phyloP scores from a whole-genome alignment of 2,113 vertebrate species.

The Misgurnus anguillicaudatus region DNA sequence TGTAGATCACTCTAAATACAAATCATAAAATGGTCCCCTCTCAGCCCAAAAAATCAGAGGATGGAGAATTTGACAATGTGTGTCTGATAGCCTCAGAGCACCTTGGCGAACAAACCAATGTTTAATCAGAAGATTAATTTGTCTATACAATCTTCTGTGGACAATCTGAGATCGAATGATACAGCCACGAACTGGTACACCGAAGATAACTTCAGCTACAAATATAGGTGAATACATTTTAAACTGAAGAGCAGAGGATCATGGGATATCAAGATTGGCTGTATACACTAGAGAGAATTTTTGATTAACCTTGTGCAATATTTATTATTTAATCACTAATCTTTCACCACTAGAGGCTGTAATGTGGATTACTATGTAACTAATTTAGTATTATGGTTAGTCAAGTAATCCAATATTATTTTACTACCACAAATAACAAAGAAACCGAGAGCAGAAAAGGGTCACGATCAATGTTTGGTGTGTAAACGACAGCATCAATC shows the following conservation, averaged over 20 bases:
- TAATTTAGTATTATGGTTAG: conserved; percentile 41
- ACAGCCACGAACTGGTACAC: conserved; percentile 63
- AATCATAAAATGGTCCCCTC: conserved; percentile 66
- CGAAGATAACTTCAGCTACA: conserved; percentile 53
- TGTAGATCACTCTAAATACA: conserved; percentile 66
- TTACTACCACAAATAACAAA: conserved; percentile 53
- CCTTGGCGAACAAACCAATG: conserved; percentile 67
- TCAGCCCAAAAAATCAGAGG: conserved; percentile 69
- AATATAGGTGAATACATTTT: conserved; percentile 60
- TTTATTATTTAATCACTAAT: conserved; percentile 44
- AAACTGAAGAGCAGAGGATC: background rate
- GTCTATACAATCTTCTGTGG: conserved; percentile 72
- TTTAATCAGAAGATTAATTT: conserved; percentile 76
- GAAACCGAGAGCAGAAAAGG: conserved; percentile 40
- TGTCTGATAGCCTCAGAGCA: conserved; percentile 53
- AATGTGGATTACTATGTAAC: conserved; percentile 53
- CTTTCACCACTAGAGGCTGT: conserved; percentile 30
- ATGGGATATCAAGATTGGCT: conserved; percentile 8
- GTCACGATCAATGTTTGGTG: conserved; percentile 45
- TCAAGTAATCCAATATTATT: conserved; percentile 50
- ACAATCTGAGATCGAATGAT: conserved; percentile 65
- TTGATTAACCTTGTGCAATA: conserved; percentile 39
- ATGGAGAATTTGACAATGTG: conserved; percentile 54
- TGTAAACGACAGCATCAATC: conserved; percentile 43
- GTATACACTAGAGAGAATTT: conserved; percentile 15